These are phyloP conservation scores for Opisthocomus hoazin DNA, from an alignment of 2,113 vertebrate species.

Conservation along the genomic window DNA sequence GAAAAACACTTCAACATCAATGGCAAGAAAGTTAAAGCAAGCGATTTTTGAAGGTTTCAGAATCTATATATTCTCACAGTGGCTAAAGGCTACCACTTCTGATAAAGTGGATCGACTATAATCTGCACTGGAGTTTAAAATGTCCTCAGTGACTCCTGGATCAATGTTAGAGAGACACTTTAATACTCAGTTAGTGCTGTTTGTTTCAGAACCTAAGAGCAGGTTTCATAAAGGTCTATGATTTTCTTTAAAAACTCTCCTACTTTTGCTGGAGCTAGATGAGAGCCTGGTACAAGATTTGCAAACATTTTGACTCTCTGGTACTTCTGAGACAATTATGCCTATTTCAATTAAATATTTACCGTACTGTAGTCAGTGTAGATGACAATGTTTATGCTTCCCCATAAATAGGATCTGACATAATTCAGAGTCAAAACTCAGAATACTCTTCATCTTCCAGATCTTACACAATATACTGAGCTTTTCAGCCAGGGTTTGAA, in stretches of 20 bases:
- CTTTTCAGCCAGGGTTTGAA: not conserved
- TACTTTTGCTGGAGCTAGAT: not conserved
- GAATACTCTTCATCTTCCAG: not conserved
- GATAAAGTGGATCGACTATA: not conserved
- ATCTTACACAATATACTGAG: not conserved
- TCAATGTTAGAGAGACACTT: not conserved
- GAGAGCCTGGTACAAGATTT: not conserved
- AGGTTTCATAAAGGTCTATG: not conserved
- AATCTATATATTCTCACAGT: not conserved
- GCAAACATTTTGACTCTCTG: not conserved
- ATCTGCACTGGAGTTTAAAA: not conserved
- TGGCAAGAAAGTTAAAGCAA: not conserved
- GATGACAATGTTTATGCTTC: not conserved
- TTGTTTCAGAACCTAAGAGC: not conserved
- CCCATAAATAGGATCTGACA: not conserved
- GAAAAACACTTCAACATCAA: not conserved
- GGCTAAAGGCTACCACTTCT: not conserved
- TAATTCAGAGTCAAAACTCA: not conserved
- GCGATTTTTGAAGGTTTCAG: not conserved
- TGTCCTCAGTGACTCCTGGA: not conserved
- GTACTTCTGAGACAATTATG: not conserved
- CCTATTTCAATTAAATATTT: not conserved
- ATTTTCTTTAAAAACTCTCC: not conserved
- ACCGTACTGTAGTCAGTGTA: not conserved
- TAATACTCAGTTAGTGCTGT: not conserved